A percentile compares a stretch with the other conserved stretches of the same genome.
phyloP scores from a whole-genome alignment of 53 echinoderm and acorn worm species.

The Patiria pectinifera region DNA sequence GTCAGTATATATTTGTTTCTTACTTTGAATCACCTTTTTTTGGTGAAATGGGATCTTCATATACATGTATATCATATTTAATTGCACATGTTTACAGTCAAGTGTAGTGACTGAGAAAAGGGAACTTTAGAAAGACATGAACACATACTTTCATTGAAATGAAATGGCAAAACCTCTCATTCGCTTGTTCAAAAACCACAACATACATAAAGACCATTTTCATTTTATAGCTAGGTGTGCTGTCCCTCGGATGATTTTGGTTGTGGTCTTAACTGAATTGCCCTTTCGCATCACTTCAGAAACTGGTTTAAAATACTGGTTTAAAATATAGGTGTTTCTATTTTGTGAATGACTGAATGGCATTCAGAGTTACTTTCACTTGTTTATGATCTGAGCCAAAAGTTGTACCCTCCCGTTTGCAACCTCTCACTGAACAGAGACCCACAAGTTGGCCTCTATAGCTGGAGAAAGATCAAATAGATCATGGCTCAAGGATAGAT shows the following conservation, averaged over 20 bases:
- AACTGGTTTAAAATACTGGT: too few species aligned
- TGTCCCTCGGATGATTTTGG: neutral
- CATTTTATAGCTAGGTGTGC: too few species aligned
- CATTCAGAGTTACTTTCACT: neutral
- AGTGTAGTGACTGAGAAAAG: slow-evolving; percentile 24
- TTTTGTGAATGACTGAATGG: neutral
- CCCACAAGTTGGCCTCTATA: neutral
- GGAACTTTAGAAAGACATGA: neutral
- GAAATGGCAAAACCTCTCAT: too few species aligned
- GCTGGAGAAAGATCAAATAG: slow-evolving; percentile 32
- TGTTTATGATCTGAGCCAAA: neutral
- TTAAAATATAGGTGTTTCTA: neutral
- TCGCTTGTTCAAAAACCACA: too few species aligned
- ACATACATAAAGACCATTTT: too few species aligned
- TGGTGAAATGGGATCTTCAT: slow-evolving; percentile 19
- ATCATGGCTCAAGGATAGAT: slow-evolving; percentile 30
- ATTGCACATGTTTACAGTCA: neutral
- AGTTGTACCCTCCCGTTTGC: slow-evolving; percentile 9
- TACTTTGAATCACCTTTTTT: slow-evolving; percentile 10
- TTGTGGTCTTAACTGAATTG: neutral
- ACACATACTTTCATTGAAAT: too few species aligned
- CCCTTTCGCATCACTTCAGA: neutral
- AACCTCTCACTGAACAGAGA: slow-evolving; percentile 1
- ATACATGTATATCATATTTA: too few species aligned
- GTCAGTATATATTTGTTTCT: neutral